Conservation (phyloP, 2,113 vertebrate genomes). For the Hemiprocne comata region DNA sequence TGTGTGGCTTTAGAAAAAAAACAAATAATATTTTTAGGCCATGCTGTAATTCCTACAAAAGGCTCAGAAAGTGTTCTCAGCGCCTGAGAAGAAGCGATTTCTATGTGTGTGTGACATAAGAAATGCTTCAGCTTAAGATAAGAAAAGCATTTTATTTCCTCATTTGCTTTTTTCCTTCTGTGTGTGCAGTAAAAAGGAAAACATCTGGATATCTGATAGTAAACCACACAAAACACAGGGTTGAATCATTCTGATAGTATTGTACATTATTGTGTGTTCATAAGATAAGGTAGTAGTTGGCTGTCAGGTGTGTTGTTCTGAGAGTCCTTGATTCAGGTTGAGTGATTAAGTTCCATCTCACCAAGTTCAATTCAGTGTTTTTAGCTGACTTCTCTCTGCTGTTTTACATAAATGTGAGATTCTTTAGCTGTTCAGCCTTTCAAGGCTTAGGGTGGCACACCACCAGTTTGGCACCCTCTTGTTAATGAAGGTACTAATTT, state of each 20-base stretch:
- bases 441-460: background rate
- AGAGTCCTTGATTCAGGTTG: background rate
- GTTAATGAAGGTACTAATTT: background rate
- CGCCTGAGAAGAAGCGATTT: background rate
- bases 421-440: background rate
- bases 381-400: background rate
- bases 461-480: background rate
- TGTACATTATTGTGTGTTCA: rapidly evolving
- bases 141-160: background rate
- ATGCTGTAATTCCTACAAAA: background rate
- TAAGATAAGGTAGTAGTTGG: background rate
- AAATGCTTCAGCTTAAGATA: background rate
- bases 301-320: background rate
- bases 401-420: background rate
- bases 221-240: background rate
- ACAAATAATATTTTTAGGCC: background rate
- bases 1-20: background rate
- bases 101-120: background rate
- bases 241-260: background rate
- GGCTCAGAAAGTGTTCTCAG: background rate
- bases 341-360: background rate
- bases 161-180: background rate
- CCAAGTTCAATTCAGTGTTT: rapidly evolving
- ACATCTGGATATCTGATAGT: background rate
- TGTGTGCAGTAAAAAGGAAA: background rate